Evolutionary conservation across 2,888 invertebrate genomes (phyloP).

Genomic region (Dolomedes plantarius): DNA sequence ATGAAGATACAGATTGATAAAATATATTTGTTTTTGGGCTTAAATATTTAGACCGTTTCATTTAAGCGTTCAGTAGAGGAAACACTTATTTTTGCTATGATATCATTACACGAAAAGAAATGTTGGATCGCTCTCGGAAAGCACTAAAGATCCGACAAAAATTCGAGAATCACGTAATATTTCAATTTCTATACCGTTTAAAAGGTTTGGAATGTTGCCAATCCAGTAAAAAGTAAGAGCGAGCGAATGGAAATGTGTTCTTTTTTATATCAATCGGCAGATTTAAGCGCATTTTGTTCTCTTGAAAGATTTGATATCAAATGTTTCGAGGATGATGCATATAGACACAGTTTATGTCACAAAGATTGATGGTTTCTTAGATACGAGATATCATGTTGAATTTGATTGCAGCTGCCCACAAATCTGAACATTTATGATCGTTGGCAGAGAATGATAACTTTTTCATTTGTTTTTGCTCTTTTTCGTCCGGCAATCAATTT

Average conservation of each 20-base stretch:
- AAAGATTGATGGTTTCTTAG: not conserved
- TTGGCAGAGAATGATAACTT: not conserved
- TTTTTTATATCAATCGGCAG: constrained; percentile 20
- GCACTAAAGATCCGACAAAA: not conserved
- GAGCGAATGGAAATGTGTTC: not conserved
- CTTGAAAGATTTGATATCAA: constrained; percentile 27
- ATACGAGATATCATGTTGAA: not conserved
- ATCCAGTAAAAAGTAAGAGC: not conserved
- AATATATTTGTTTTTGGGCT: not conserved
- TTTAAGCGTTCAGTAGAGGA: not conserved
- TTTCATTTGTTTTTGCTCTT: not conserved
- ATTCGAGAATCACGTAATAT: not conserved
- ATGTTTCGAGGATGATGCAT: constrained; percentile 25
- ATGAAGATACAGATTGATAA: no score
- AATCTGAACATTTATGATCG: not conserved
- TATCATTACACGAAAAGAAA: not conserved
- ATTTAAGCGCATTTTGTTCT: constrained; percentile 35
- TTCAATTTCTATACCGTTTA: constrained; percentile 2
- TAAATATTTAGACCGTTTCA: no score
- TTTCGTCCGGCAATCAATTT: not conserved
- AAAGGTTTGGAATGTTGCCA: not conserved
- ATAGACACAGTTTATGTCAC: constrained; percentile 20
- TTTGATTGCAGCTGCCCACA: not conserved
- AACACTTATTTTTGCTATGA: not conserved
- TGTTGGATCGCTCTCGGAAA: not conserved